These are phyloP conservation scores for Tonatia bakeri DNA, from an alignment of 2,113 vertebrate genomes.

Conservation along the genomic window DNA sequence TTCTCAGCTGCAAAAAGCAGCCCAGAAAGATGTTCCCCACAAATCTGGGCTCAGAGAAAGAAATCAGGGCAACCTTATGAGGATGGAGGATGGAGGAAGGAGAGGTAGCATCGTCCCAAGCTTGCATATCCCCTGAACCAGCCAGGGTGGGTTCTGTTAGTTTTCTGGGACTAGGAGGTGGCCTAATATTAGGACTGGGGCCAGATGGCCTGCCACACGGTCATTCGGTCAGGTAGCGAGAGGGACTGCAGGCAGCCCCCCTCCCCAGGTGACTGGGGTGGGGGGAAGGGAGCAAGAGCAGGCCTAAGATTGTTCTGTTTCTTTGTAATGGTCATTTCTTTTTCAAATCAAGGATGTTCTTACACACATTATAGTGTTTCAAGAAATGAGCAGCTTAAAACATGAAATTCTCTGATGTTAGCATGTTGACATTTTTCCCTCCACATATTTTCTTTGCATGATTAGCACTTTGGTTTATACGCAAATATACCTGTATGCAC, in stretches of 20 bases:
- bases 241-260: not conserved
- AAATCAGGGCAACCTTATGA: not conserved
- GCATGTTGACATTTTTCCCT: not conserved
- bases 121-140: not conserved
- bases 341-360: not conserved
- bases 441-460: not conserved
- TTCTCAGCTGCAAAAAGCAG: not conserved
- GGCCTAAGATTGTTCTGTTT: not conserved
- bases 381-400: not conserved
- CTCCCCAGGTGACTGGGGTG: not conserved
- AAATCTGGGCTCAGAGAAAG: not conserved
- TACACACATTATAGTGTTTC: not conserved
- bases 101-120: not conserved
- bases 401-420: not conserved
- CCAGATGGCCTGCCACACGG: constrained; percentile 36
- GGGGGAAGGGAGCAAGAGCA: not conserved
- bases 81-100: not conserved
- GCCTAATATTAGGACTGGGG: not conserved
- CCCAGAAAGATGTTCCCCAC: not conserved
- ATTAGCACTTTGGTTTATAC: not conserved
- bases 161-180: not conserved
- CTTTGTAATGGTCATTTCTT: not conserved
- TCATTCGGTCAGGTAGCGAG: not conserved
- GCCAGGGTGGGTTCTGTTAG: not conserved
- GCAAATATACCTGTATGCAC: not conserved